phyloP scores from a whole-genome alignment of 2,888 invertebrate genomes.

The Notocelia uddmanniana region DNA sequence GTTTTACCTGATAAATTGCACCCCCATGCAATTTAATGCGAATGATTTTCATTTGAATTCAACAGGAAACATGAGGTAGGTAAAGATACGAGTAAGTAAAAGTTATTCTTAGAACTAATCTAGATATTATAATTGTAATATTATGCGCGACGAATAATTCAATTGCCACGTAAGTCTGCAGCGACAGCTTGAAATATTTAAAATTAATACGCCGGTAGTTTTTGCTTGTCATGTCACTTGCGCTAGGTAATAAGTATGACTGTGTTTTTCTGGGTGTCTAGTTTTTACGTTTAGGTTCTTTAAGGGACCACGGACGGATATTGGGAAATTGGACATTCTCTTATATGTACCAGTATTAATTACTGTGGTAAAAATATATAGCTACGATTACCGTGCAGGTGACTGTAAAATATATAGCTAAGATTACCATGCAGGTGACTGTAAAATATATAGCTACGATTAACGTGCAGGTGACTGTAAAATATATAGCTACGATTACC shows the following conservation, averaged over 20 bases:
- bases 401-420: too few relatives aligned
- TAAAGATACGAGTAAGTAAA: slow-evolving; percentile 25
- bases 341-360: too few relatives aligned
- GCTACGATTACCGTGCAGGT: too few relatives aligned
- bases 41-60: slow-evolving; percentile 7
- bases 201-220: background rate
- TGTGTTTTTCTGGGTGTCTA: background rate
- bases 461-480: too few relatives aligned
- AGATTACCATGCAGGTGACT: too few relatives aligned
- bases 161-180: background rate
- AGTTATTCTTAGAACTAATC: slow-evolving; percentile 24
- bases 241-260: background rate
- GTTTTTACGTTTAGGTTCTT: too few relatives aligned
- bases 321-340: too few relatives aligned
- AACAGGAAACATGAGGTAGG: slow-evolving; percentile 36
- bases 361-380: too few relatives aligned
- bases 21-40: background rate
- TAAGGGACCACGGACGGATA: too few relatives aligned
- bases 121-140: slow-evolving; percentile 1
- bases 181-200: background rate
- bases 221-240: background rate
- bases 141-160: background rate
- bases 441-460: too few relatives aligned
- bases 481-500: too few relatives aligned
- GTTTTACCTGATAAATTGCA: background rate